phyloP scores from a whole-genome alignment of 2,888 invertebrate genomes.

The Rotaria sp. region DNA sequence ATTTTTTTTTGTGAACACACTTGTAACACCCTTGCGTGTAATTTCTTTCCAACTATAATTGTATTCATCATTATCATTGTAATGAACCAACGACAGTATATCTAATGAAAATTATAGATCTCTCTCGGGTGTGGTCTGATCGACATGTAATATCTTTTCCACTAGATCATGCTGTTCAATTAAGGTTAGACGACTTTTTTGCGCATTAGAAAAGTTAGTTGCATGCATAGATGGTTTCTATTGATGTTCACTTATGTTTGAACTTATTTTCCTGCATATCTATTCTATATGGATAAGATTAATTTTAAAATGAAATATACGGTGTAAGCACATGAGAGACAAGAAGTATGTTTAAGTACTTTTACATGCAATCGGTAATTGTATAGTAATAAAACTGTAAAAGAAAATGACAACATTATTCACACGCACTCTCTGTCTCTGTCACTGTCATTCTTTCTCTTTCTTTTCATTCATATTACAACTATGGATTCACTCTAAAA shows the following conservation, averaged over 20 bases:
- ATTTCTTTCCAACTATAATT: background rate
- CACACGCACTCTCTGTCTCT: too few relatives aligned
- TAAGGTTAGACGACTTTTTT: background rate
- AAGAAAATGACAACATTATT: too few relatives aligned
- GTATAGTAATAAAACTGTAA: too few relatives aligned
- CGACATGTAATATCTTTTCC: background rate
- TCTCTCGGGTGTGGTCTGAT: background rate
- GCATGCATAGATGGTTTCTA: background rate
- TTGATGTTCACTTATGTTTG: background rate
- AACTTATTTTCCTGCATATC: background rate
- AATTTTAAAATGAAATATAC: background rate
- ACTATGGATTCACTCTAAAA: background rate
- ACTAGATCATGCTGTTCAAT: background rate
- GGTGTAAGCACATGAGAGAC: background rate
- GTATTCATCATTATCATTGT: background rate
- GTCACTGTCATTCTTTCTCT: too few relatives aligned
- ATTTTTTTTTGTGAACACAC: background rate
- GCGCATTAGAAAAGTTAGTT: background rate
- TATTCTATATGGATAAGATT: background rate
- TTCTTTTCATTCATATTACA: too few relatives aligned
- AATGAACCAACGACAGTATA: background rate
- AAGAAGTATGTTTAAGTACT: background rate
- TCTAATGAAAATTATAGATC: background rate
- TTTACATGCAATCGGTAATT: too few relatives aligned
- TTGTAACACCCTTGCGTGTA: background rate